Evolutionary conservation across 2,113 vertebrate genomes (phyloP), one percentile per base, ranked within the genome.

Genomic region (Hyaena hyaena): DNA sequence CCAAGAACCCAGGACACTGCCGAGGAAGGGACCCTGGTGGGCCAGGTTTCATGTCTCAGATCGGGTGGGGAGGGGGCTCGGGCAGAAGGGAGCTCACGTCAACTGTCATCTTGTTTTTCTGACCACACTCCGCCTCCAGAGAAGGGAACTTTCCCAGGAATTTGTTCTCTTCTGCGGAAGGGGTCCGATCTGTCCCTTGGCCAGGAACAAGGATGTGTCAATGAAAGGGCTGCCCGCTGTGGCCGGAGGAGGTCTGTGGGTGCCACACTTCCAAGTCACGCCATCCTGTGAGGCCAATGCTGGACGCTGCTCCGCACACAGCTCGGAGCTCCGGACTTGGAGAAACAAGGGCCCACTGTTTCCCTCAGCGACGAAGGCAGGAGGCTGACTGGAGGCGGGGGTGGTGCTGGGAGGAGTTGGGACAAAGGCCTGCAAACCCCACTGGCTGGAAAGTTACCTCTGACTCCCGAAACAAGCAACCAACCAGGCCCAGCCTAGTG

Each of bases 271-370:
- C 79, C 90, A 45, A 66, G 71, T 94, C 95, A 81, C 10, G 8
- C 88, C 93, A 45, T 4, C 33, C 82, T 33, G 16, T 1, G 12
- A 45, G 84, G 90, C 93, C 39, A 58, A 5, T 3, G 21, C 86
- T 61, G 31, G 86, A 14, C 6, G 4, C 43, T 1, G 87, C 1
- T 48, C 82, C 23, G 33, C 0, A 23, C 12, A 4, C 88, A 7
- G 0, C 82, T 68, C 35, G 2, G 63, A 82, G 91, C 10, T 55
- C 90, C 50, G 82, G 39, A 82, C 28, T 65, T 11, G 0, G 82
- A 73, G 82, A 86, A 93, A 97, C 95, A 97, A 97, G 89, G 66
- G 66, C 81, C 81, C 66, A 68, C 88, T 97, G 97, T 97, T 81
- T 76, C 35, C 71, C 74, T 61, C 14, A 0, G 63, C 1, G 16